Percentiles rank a stretch among this genome's conserved stretches.
These are phyloP conservation scores for Delichon dasypus DNA, from an alignment of 2,797 vertebrate genomes.

Conservation along the genomic window DNA sequence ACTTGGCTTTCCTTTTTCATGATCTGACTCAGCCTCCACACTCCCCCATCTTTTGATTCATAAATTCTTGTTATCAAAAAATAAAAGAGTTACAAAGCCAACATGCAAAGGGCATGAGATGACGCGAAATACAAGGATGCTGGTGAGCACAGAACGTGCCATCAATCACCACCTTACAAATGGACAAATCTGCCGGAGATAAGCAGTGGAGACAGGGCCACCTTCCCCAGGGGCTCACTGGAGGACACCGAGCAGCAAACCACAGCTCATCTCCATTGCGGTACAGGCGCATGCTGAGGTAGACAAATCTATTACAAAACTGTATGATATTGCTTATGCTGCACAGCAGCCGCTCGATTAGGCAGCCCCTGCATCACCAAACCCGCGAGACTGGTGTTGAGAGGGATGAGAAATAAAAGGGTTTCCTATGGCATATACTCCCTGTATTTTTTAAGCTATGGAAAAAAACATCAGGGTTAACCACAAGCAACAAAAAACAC, in stretches of 20 bases:
- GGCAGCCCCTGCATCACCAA: background rate
- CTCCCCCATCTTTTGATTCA: constrained; percentile 57
- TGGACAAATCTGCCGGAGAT: background rate
- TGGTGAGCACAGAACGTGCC: background rate
- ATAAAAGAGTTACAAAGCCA: background rate
- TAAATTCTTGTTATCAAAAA: constrained; percentile 16
- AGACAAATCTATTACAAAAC: background rate
- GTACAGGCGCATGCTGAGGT: background rate
- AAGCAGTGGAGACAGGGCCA: background rate
- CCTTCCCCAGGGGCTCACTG: background rate
- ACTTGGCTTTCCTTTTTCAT: background rate
- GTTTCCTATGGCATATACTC: background rate
- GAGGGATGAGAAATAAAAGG: background rate
- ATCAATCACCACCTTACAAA: background rate
- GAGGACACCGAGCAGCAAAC: background rate
- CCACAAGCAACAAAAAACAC: background rate
- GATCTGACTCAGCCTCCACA: constrained; percentile 49
- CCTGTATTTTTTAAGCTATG: background rate
- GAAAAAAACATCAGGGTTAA: background rate
- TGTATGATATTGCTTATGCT: background rate
- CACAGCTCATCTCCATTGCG: background rate
- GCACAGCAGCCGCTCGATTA: background rate
- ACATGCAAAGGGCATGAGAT: background rate
- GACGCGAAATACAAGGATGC: background rate
- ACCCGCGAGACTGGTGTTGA: background rate